phyloP scores from a whole-genome alignment of 2,113 vertebrate species.

The Pseudorhombus dupliciocellatus region DNA sequence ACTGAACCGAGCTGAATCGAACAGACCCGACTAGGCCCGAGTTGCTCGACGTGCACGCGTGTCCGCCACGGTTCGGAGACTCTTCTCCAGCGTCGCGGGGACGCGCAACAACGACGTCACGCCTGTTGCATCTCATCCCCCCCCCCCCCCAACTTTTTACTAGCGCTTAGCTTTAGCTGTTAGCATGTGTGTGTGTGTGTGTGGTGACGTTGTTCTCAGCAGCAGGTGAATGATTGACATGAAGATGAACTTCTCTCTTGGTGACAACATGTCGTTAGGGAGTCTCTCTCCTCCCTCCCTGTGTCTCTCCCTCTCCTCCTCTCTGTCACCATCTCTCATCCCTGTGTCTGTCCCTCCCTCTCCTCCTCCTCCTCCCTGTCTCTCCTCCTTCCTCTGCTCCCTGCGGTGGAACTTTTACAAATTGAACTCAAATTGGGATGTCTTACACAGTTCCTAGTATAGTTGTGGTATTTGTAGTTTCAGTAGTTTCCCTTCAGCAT shows the following conservation, averaged over 20 bases:
- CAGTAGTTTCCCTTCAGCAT: no score
- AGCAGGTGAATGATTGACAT: no score
- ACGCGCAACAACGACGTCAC: conserved; percentile 72
- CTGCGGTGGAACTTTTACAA: no score
- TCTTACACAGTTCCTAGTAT: no score
- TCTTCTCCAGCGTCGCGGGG: conserved; percentile 54
- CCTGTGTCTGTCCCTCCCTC: background rate
- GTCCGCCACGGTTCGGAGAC: conserved; percentile 19
- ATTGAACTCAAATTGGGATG: no score
- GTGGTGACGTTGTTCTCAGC: no score
- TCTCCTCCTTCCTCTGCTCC: background rate
- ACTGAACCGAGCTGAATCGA: no score
- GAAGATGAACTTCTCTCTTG: no score
- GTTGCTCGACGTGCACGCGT: fast-evolving
- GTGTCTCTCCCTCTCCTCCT: background rate
- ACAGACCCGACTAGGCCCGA: fast-evolving
- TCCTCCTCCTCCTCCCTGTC: no score
- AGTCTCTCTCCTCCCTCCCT: background rate
- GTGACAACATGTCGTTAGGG: no score
- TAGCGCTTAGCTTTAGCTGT: background rate
- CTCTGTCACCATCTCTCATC: background rate
- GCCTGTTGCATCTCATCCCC: conserved; percentile 76
- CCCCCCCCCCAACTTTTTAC: conserved; percentile 30
- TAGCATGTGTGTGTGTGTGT: no score
- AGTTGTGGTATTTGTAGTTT: no score